phyloP scores from a whole-genome alignment of 2,888 invertebrate species.

The Parnassius apollo region DNA sequence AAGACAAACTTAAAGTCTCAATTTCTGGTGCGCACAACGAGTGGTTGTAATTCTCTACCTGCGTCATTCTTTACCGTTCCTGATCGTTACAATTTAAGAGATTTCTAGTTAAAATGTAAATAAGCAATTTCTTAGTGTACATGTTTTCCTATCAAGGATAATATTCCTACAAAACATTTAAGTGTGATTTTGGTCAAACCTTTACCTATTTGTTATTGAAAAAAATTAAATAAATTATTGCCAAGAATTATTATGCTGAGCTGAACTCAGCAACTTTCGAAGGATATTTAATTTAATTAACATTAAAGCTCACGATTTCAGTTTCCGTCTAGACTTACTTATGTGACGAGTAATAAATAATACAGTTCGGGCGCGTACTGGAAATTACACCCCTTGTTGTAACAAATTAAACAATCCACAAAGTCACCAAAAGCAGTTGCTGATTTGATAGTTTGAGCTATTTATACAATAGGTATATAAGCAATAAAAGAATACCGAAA shows the following conservation, averaged over 20 bases:
- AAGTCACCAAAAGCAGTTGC: constrained; percentile 14
- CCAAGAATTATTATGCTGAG: not conserved
- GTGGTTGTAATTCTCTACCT: too few relatives aligned
- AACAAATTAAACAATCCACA: constrained; percentile 33
- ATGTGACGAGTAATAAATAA: constrained; percentile 20
- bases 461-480: not conserved
- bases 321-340: constrained; percentile 12
- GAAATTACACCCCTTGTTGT: constrained; percentile 32
- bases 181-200: too few relatives aligned
- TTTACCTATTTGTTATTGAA: too few relatives aligned
- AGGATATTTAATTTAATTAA: constrained; percentile 24
- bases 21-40: too few relatives aligned
- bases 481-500: too few relatives aligned
- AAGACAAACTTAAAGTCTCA: too few relatives aligned
- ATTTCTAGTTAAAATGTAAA: too few relatives aligned
- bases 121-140: too few relatives aligned
- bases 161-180: too few relatives aligned
- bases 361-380: constrained; percentile 28
- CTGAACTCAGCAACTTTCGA: not conserved
- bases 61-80: too few relatives aligned
- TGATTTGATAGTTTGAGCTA: constrained; percentile 10
- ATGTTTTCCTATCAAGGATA: too few relatives aligned
- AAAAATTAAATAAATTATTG: not conserved
- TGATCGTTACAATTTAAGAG: too few relatives aligned
- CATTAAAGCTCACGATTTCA: constrained; percentile 11